Base-by-base conservation (phyloP, 2,888 invertebrate genomes). In the Rutpela maculata region DNA sequence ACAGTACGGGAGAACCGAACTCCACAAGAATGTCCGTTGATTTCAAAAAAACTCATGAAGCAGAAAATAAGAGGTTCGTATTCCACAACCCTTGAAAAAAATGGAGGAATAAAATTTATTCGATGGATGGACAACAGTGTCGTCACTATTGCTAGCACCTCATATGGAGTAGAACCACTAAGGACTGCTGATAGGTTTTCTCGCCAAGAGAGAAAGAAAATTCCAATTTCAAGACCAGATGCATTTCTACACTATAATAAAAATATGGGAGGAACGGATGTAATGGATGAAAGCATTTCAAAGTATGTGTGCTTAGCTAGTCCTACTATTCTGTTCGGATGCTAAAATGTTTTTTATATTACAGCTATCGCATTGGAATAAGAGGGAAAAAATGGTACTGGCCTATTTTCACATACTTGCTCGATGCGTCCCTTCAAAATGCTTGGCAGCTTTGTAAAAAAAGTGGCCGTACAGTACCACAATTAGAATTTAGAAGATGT, bases 1-100 rank as follows among this genome's bases (percentile, higher is more conserved):
- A 85, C 85, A 43, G 76, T 84, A 17, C 59, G 84, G 18, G 84
- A 82, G 72, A 83, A 86, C 74, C 66, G 81, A 66, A 63, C 84
- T 17, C 81, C 84, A 5, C 81, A 78, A 77, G 70, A 73, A 57
- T 82, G 77, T 75, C 62, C 68, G 26, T 31, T 75, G 0, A 2
- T 22, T n/a, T 15, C 43, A 9, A 75, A 69, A 62, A 68, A 38
- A 4, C 10, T n/a, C 59, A 22, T 72, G 55, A 31, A 76, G 19
- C 66, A 67, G 43, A 22, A 62, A 17, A 0, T 0, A 6, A 31
- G 62, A 7, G 62, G 35, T 22, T 22, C 35, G 35, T 35, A 35
- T 35, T 35, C 35, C 35, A 35, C 35, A 35, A 35, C 35, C 4
- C 35, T 35, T 35, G 35, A 4, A 35, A 35, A 35, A 35, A 35